phyloP scores from a whole-genome alignment of 2,113 vertebrate genomes.

The Bolborhynchus lineola region DNA sequence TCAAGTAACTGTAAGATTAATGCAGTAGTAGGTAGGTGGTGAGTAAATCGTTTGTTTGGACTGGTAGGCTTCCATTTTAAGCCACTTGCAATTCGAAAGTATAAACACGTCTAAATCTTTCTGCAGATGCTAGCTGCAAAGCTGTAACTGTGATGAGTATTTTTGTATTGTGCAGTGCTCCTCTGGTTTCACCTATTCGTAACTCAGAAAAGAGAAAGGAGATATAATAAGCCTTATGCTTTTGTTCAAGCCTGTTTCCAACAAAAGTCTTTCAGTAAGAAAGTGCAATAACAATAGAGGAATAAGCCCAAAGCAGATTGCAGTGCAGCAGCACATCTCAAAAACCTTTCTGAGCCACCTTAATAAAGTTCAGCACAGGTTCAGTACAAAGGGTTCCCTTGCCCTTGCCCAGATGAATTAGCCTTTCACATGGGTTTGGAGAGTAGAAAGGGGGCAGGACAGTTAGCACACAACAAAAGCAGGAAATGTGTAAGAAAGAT shows the following conservation, averaged over 20 bases:
- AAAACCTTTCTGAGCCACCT: background rate
- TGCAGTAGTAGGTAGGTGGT: background rate
- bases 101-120: background rate
- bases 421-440: background rate
- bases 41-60: background rate
- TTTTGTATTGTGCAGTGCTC: background rate
- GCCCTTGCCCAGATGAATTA: background rate
- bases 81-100: background rate
- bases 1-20: background rate
- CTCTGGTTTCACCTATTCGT: background rate
- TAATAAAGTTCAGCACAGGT: background rate
- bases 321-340: background rate
- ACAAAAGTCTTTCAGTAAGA: background rate
- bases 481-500: background rate
- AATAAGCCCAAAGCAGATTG: background rate
- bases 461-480: background rate
- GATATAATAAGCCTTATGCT: background rate
- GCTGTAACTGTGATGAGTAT: background rate
- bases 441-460: background rate
- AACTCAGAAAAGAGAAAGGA: background rate
- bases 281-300: background rate
- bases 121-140: background rate
- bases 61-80: background rate
- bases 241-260: background rate
- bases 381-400: background rate